A percentile compares a stretch with the other conserved stretches of the same genome.
phyloP scores from a whole-genome alignment of 2,113 vertebrate genomes.

The Hiodon tergisus region DNA sequence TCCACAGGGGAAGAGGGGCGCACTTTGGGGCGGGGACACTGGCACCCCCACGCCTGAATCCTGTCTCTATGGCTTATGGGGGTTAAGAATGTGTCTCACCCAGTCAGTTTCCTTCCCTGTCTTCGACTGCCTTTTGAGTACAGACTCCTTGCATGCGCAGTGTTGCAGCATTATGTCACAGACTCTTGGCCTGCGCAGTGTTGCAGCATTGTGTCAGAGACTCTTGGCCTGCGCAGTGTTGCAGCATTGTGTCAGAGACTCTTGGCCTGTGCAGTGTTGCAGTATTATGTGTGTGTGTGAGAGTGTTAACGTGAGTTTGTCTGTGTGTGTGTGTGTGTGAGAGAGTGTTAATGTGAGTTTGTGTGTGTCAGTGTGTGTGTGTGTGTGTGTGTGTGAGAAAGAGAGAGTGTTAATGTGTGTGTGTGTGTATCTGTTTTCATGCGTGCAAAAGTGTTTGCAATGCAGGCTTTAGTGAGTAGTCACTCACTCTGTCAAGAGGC shows the following conservation, averaged over 20 bases:
- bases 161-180: no score
- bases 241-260: background rate
- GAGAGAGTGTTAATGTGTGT: slow-evolving; percentile 10
- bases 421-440: slow-evolving; percentile 1
- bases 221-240: background rate
- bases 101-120: slow-evolving; percentile 32
- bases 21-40: slow-evolving; percentile 9
- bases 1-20: background rate
- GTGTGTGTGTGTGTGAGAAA: slow-evolving; percentile 2
- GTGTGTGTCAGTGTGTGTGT: slow-evolving; percentile 3
- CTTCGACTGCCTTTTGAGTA: background rate
- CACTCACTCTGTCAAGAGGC: slow-evolving; percentile 57
- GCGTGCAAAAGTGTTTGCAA: slow-evolving; percentile 1
- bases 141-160: no score
- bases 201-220: background rate
- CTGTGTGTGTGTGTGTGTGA: slow-evolving; percentile 11
- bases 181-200: no score
- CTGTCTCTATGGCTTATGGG: slow-evolving; percentile 55
- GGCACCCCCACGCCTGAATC: slow-evolving; percentile 42
- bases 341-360: slow-evolving; percentile 18
- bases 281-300: background rate
- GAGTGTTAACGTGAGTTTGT: no score
- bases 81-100: slow-evolving; percentile 50
- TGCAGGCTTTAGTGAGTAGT: slow-evolving; percentile 65
- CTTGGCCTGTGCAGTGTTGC: background rate